Evolutionary conservation across 2,797 vertebrate genomes (phyloP).

Genomic region (Molossus molossus): DNA sequence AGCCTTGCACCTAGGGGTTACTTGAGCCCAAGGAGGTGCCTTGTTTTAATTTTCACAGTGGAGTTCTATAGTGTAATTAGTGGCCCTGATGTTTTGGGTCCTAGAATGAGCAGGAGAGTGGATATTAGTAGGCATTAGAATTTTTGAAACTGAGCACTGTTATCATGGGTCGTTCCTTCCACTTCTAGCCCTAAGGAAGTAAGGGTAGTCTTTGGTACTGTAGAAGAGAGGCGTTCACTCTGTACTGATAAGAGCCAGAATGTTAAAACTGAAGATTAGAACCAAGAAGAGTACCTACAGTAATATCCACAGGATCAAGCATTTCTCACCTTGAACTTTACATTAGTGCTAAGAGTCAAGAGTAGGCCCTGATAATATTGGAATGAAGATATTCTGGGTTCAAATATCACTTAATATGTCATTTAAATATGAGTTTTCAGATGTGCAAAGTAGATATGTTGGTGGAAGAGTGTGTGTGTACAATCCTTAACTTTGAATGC

Average conservation of each 20-base stretch:
- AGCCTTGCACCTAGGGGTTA: neutral
- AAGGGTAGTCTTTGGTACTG: neutral
- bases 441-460: neutral
- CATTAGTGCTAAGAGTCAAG: neutral
- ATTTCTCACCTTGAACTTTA: neutral
- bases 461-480: neutral
- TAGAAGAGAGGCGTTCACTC: neutral
- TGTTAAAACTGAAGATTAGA: constrained; percentile 15
- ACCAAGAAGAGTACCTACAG: neutral
- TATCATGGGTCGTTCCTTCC: neutral
- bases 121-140: neutral
- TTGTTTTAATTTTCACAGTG: neutral
- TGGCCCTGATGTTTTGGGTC: neutral
- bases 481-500: neutral
- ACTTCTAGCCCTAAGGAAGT: neutral
- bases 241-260: neutral
- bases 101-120: constrained; percentile 3
- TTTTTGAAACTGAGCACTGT: constrained; percentile 21
- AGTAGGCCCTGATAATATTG: constrained; percentile 34
- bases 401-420: neutral
- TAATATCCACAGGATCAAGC: neutral
- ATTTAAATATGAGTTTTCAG: constrained; percentile 39
- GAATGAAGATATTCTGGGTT: constrained; percentile 12
- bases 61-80: neutral
- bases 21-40: neutral